Evolutionary conservation across 2,888 invertebrate species (phyloP), one percentile per base, ranked within the genome.

Genomic region (Ennomos erosarius): DNA sequence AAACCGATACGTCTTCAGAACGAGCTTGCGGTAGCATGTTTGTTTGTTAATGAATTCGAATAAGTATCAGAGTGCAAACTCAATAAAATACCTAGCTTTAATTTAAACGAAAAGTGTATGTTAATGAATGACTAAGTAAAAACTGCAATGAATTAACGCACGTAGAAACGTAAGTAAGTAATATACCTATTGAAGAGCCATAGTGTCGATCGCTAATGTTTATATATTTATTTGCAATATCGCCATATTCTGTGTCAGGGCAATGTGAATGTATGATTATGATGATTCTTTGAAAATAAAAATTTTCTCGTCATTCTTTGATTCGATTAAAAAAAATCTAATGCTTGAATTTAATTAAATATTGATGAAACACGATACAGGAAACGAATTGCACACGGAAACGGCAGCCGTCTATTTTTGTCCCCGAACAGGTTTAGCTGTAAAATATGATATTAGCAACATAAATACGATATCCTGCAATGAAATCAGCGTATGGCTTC

Each of bases 401-500:
- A 64, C 45, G 10, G 16, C 50, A 46, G 37, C 53, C 58, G 63
- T 71, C 74, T 79, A 78, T 75, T 78, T 74, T 74, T 75, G 71
- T 70, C 69, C 68, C 64, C 68, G 48, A 67, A 74, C 73, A 71
- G 71, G 71, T 68, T 62, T 58, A 71, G 74, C 69, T 76, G 76
- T 67, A 81, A 82, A 85, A 85, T 86, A 80, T 83, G 84, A 87
- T 85, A 87, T 85, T 82, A 78, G 76, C 76, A 78, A 76, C 75
- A 81, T 82, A 82, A 87, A 86, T 84, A 81, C 85, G 84, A 88
- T 89, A 87, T 90, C 90, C 88, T 88, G 90, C 88, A 86, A 87
- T 89, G 79, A 88, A 88, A 85, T 81, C 76, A 70, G 78, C 68
- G 79, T 85, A 88, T 78, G 87, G 87, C 85, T 87, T 87, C 86